Base-by-base conservation (phyloP, 2,888 invertebrate genomes). In the Neoscelio sp. region DNA sequence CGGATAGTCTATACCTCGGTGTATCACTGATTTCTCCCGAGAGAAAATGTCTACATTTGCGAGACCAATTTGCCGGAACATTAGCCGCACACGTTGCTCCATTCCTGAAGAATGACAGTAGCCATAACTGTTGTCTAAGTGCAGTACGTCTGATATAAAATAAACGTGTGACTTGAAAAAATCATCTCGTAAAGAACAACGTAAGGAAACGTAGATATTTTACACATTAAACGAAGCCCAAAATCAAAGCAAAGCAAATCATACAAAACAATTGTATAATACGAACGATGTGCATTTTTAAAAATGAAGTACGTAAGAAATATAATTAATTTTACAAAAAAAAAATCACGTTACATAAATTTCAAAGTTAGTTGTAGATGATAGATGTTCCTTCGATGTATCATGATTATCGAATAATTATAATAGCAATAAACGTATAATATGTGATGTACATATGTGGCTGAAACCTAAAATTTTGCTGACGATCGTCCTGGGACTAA, bases 61-160 rank as follows among this genome's bases (percentile, higher is more conserved):
- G 83, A 85, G 85, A 86, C 87, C 89, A 89, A 89, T 89, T 89
- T 89, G 84, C 86, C 88, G 88, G 87, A 88, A 88, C 89, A 89
- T 89, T 89, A 89, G 88, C 84, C 85, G 86, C 86, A 85, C 84
- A 85, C 85, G 83, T 82, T 83, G 84, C 80, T 86, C 81, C 67
- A 82, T 76, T 77, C 54, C 67, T 78, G 54, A 82, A 38, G 62
- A 80, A 74, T 77, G 82, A 82, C 80, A 76, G 73, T 70, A 26
- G 62, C 79, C 56, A 79, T 79, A 79, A 77, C 75, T 81, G 74
- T 71, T 50, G 62, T 52, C 73, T 48, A 80, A 76, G 68, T 71
- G 71, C 78, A 76, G n/a, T 50, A 23, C 64, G 44, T 65, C 64
- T 58, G 50, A 60, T 62, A 65, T 52, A 54, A 60, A 60, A 58